Conservation (phyloP, 2,888 invertebrate species). For the Plusia festucae region DNA sequence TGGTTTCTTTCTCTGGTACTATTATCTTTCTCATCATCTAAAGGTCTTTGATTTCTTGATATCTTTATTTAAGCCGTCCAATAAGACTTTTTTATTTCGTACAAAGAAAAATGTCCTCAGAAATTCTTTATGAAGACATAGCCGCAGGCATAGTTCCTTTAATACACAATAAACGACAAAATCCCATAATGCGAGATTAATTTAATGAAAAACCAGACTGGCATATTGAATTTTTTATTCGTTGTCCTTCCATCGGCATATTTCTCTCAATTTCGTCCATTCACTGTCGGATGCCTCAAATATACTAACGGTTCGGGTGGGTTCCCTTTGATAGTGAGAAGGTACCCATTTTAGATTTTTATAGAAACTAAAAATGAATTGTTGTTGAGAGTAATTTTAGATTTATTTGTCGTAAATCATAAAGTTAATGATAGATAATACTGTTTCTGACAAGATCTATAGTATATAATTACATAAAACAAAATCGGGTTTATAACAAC, state of each 20-base stretch:
- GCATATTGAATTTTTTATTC: conserved; percentile 48
- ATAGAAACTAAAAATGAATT: neutral
- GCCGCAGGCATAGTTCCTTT: neutral
- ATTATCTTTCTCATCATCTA: too few species aligned
- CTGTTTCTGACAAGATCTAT: too few species aligned
- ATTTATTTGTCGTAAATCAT: too few species aligned
- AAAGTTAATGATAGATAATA: too few species aligned
- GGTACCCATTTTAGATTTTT: conserved; percentile 6
- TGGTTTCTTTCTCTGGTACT: too few species aligned
- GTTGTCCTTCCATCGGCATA: conserved; percentile 46
- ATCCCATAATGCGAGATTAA: conserved; percentile 40
- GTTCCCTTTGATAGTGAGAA: conserved; percentile 29
- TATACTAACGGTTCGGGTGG: conserved; percentile 39
- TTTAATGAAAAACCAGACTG: conserved; percentile 55
- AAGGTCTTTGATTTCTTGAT: too few species aligned
- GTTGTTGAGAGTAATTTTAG: too few species aligned
- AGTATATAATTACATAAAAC: too few species aligned
- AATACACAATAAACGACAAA: conserved; percentile 35
- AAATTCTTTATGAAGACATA: neutral
- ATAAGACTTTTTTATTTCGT: too few species aligned
- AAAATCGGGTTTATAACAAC: too few species aligned
- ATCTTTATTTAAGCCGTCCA: too few species aligned
- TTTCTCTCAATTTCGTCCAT: conserved; percentile 53
- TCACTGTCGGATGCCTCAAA: conserved; percentile 59
- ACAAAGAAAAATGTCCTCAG: neutral